These are phyloP conservation scores for Xanthia icteritia DNA, from an alignment of 2,888 invertebrate species.

Conservation along the genomic window DNA sequence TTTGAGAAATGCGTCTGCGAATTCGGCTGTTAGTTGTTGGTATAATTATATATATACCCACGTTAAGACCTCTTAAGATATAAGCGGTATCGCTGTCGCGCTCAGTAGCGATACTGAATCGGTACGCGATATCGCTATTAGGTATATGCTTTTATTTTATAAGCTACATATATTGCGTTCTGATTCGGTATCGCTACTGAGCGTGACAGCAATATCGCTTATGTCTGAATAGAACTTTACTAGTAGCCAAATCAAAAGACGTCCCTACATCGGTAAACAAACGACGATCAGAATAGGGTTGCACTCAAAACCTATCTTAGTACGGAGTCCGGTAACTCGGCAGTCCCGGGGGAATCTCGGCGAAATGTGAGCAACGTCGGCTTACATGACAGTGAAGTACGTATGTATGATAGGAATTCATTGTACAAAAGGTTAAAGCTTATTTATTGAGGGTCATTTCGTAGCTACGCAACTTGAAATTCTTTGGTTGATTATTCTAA, in stretches of 20 bases:
- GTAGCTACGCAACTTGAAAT: conserved; percentile 50
- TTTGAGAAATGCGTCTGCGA: background rate
- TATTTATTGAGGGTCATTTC: conserved; percentile 60
- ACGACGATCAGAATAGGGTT: conserved; percentile 60
- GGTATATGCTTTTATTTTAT: background rate
- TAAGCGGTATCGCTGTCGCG: background rate
- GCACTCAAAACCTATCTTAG: conserved; percentile 58
- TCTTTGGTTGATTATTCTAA: conserved; percentile 46
- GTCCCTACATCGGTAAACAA: conserved; percentile 9
- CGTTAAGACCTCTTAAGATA: background rate
- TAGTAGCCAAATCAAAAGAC: background rate
- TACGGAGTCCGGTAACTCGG: conserved; percentile 62
- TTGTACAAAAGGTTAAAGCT: conserved; percentile 61
- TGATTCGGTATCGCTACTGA: background rate
- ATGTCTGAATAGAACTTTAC: background rate
- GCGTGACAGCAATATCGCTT: background rate
- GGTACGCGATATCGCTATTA: background rate
- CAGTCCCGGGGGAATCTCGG: conserved; percentile 70
- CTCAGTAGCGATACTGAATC: background rate
- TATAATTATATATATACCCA: background rate
- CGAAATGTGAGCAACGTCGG: conserved; percentile 63
- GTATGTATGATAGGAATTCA: conserved; percentile 61
- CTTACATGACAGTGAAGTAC: conserved; percentile 67
- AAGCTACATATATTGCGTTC: background rate
- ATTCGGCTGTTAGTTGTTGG: background rate